A percentile compares a stretch with the other conserved stretches of the same genome.
These are phyloP conservation scores for Dermatophagoides farinae DNA, from an alignment of 1,140 invertebrate genomes.

Conservation along the genomic window DNA sequence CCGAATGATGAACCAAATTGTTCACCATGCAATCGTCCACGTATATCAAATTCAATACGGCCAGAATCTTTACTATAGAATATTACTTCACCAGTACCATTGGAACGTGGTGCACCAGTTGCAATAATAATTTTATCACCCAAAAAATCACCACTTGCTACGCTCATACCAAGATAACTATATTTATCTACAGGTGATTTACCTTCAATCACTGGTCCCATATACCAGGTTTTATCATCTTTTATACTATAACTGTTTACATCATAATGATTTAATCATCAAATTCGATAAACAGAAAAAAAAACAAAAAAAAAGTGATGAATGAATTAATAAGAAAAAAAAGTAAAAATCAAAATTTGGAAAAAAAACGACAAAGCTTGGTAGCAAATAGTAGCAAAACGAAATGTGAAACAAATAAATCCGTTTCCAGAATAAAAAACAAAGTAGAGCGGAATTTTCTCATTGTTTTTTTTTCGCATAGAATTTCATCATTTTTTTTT, in stretches of 20 bases:
- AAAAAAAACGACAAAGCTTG: neutral
- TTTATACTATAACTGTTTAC: constrained; percentile 27
- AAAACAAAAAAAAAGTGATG: neutral
- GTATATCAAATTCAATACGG: constrained; percentile 13
- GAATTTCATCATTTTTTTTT: too few relatives aligned
- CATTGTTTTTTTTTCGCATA: too few relatives aligned
- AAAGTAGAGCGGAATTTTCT: too few relatives aligned
- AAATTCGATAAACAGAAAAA: neutral
- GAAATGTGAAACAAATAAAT: too few relatives aligned
- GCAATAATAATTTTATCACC: constrained; percentile 41
- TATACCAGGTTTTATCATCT: constrained; percentile 50
- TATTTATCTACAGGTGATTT: constrained; percentile 60
- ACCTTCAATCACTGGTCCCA: constrained; percentile 38
- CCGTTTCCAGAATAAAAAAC: too few relatives aligned
- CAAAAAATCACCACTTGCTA: constrained; percentile 50
- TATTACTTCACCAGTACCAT: constrained; percentile 62
- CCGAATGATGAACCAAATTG: constrained; percentile 41
- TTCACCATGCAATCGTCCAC: constrained; percentile 20
- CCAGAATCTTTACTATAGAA: constrained; percentile 41
- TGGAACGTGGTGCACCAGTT: constrained; percentile 59
- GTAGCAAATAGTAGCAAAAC: neutral
- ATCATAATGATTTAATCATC: neutral
- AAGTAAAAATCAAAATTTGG: neutral
- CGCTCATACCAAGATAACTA: constrained; percentile 74
- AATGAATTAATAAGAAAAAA: neutral